Conservation (phyloP, 1,140 invertebrate genomes). For the Augochlora pura region DNA sequence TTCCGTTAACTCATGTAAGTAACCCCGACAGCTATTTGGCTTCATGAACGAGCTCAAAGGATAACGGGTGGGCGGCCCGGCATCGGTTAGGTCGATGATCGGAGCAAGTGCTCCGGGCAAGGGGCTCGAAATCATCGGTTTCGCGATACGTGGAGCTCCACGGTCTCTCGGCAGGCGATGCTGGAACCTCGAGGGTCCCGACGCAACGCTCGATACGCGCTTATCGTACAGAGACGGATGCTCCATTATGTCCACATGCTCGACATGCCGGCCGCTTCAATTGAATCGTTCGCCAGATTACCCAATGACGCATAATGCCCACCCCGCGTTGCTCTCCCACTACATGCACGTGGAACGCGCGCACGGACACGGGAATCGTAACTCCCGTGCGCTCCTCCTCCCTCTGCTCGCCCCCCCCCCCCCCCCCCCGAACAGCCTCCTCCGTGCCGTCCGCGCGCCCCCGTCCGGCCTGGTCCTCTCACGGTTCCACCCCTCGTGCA, state of each 20-base stretch:
- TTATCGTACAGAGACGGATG: conserved; percentile 78
- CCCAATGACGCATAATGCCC: conserved; percentile 79
- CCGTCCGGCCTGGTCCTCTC: conserved; percentile 5
- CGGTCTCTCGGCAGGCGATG: conserved; percentile 32
- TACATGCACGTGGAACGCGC: conserved; percentile 23
- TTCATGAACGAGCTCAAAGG: conserved; percentile 48
- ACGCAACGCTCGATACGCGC: conserved; percentile 64
- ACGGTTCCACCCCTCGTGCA: conserved; percentile 1
- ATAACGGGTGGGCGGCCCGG: neutral
- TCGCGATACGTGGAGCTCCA: conserved; percentile 46
- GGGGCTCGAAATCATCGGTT: conserved; percentile 50
- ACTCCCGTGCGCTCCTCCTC: too few species aligned
- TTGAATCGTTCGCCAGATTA: conserved; percentile 80
- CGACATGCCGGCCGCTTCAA: conserved; percentile 77
- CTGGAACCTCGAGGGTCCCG: conserved; percentile 47
- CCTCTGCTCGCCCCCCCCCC: too few species aligned
- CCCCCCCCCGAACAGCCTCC: too few species aligned
- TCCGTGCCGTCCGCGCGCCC: neutral
- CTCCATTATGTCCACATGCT: conserved; percentile 80
- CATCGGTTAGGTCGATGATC: conserved; percentile 22
- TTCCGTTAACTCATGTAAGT: conserved; percentile 41
- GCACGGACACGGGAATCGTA: neutral
- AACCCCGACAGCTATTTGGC: conserved; percentile 44
- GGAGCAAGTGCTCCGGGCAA: conserved; percentile 29
- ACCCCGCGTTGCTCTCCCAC: conserved; percentile 60